Percentiles rank a stretch among this genome's conserved stretches.
Conservation (phyloP, 2,113 vertebrate species). For the Micromys minutus region DNA sequence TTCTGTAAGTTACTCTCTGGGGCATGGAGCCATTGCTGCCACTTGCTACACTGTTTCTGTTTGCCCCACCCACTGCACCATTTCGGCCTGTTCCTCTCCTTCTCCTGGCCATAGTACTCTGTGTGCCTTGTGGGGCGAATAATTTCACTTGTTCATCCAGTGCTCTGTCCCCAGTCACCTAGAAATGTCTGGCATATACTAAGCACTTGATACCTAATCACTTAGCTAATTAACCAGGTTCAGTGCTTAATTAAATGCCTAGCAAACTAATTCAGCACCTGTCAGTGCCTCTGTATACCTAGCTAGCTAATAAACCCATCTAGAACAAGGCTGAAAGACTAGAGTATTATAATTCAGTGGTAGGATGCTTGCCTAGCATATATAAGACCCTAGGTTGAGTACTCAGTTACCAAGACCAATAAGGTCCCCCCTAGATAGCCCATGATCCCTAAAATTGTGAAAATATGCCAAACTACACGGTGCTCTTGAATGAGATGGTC, state of each 20-base stretch:
- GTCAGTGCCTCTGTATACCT: neutral
- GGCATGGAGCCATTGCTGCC: neutral
- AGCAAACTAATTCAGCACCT: slow-evolving; percentile 31
- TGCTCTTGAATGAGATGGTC: neutral
- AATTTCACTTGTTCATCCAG: neutral
- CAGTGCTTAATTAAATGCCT: neutral
- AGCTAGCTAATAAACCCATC: neutral
- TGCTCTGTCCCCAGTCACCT: neutral
- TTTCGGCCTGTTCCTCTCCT: too few relatives aligned
- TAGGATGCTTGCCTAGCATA: neutral
- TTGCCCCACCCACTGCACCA: too few relatives aligned
- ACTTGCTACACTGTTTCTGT: neutral
- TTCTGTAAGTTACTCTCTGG: neutral
- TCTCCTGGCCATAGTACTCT: neutral
- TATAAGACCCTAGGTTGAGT: neutral
- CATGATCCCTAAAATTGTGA: neutral
- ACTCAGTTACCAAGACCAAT: neutral
- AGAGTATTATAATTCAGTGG: neutral
- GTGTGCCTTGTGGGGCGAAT: neutral
- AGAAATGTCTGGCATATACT: neutral
- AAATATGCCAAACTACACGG: neutral
- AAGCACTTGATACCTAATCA: neutral
- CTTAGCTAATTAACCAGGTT: slow-evolving; percentile 4
- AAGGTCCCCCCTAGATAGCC: neutral
- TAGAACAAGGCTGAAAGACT: neutral